Percentiles rank a stretch among this genome's conserved stretches.
Conservation (phyloP, 2,888 invertebrate species). For the Pammene fasciana region DNA sequence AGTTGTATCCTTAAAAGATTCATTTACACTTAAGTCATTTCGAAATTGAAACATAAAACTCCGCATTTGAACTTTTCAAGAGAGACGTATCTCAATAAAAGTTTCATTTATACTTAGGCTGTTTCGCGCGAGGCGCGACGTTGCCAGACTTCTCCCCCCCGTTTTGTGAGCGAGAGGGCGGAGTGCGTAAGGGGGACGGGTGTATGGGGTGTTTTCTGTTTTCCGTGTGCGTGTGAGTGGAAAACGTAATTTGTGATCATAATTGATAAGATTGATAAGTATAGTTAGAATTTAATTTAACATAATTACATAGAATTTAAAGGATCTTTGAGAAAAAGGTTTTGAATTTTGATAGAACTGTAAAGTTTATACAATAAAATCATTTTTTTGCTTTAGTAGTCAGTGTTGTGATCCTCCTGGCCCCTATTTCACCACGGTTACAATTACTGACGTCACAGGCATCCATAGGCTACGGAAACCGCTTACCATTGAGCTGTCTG, state of each 20-base stretch:
- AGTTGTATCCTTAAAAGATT: slow-evolving; percentile 6
- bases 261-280: slow-evolving; percentile 21
- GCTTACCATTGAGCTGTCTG: too few relatives aligned
- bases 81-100: neutral
- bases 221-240: slow-evolving; percentile 41
- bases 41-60: neutral
- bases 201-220: slow-evolving; percentile 36
- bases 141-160: slow-evolving; percentile 65
- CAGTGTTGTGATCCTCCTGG: too few relatives aligned
- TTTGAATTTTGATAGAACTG: too few relatives aligned
- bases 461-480: too few relatives aligned
- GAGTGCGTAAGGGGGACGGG: slow-evolving; percentile 46
- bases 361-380: too few relatives aligned
- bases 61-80: neutral
- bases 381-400: too few relatives aligned
- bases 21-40: neutral
- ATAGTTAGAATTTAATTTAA: too few relatives aligned
- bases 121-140: slow-evolving; percentile 51
- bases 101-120: slow-evolving; percentile 2
- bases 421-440: too few relatives aligned
- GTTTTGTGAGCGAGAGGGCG: slow-evolving; percentile 48
- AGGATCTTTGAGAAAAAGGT: too few relatives aligned
- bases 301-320: too few relatives aligned
- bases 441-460: too few relatives aligned
- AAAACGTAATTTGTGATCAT: slow-evolving; percentile 25